Percentiles rank a stretch among this genome's conserved stretches.
phyloP scores from a whole-genome alignment of 1,140 invertebrate species.

The Diachasma alloeum region DNA sequence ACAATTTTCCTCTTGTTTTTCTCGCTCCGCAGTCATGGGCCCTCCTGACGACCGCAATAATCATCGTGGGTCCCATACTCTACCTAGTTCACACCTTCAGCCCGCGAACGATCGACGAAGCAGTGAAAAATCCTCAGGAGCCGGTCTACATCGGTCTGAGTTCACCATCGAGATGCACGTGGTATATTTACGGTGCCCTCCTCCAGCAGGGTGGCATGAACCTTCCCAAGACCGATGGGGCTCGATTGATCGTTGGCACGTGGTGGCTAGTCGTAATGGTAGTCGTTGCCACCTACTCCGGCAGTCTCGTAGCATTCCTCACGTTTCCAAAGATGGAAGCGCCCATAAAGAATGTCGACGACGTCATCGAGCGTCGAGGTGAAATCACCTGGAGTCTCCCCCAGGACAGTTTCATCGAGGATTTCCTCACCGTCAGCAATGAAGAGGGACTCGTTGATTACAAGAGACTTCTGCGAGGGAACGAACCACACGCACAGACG shows the following conservation, averaged over 20 bases:
- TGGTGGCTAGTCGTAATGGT: slow-evolving; percentile 95
- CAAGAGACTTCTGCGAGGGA: neutral
- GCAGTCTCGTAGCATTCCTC: slow-evolving; percentile 91
- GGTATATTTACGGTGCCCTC: slow-evolving; percentile 90
- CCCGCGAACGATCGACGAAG: slow-evolving; percentile 68
- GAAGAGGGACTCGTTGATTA: slow-evolving; percentile 62
- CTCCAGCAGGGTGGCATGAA: slow-evolving; percentile 93
- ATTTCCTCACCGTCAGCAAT: slow-evolving; percentile 69
- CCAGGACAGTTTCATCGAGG: slow-evolving; percentile 77
- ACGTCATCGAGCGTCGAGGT: slow-evolving; percentile 71
- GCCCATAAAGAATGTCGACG: slow-evolving; percentile 77
- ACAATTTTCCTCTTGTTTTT: too few species aligned
- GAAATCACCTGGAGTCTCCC: slow-evolving; percentile 79
- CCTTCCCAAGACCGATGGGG: slow-evolving; percentile 83
- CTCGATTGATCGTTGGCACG: slow-evolving; percentile 85
- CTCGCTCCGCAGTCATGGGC: slow-evolving; percentile 90
- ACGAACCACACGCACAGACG: slow-evolving; percentile 56
- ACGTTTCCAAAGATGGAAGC: slow-evolving; percentile 89
- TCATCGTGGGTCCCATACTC: slow-evolving; percentile 82
- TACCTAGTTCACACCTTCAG: slow-evolving; percentile 78
- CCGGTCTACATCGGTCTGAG: slow-evolving; percentile 39
- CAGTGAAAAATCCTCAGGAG: neutral
- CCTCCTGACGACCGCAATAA: slow-evolving; percentile 74
- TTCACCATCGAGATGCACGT: slow-evolving; percentile 75
- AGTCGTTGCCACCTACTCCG: slow-evolving; percentile 90